Conservation (phyloP, 2,797 vertebrate species). For the Pseudochaenichthys georgianus region DNA sequence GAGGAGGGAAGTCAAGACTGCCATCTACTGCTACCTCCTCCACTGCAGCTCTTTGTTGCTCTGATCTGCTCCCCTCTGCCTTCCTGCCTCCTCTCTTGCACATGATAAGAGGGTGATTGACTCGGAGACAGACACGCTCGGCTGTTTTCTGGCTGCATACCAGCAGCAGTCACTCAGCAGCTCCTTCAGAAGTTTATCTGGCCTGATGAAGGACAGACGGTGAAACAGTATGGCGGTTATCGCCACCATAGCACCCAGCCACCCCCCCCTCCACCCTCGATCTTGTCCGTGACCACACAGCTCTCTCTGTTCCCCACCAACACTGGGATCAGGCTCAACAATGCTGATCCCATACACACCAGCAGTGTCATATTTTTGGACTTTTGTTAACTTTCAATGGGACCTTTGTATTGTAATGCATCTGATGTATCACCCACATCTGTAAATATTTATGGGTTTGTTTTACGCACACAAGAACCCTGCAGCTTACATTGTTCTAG, state of each 20-base stretch:
- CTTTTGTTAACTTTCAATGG: conserved; percentile 72
- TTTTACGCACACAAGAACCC: conserved; percentile 72
- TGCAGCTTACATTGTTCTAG: conserved; percentile 68
- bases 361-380: conserved; percentile 72
- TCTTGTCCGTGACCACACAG: conserved; percentile 76
- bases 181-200: conserved; percentile 85
- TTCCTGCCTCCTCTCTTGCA: conserved; percentile 66
- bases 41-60: conserved; percentile 70
- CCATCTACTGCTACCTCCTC: conserved; percentile 92
- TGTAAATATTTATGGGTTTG: conserved; percentile 83
- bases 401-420: conserved; percentile 71
- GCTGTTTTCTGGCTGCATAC: conserved; percentile 84
- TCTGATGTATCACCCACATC: conserved; percentile 75
- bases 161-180: conserved; percentile 85
- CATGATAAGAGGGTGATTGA: conserved; percentile 84
- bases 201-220: conserved; percentile 80
- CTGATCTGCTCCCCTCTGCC: conserved; percentile 45
- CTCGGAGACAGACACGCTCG: conserved; percentile 80
- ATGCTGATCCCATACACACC: conserved; percentile 67
- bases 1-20: conserved; percentile 91
- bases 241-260: conserved; percentile 66
- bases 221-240: conserved; percentile 81
- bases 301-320: conserved; percentile 76
- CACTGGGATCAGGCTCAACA: conserved; percentile 66
- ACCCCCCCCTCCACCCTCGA: conserved; percentile 14